Base-by-base conservation (phyloP, 2,797 vertebrate species). In the Cossypha niveicapilla region DNA sequence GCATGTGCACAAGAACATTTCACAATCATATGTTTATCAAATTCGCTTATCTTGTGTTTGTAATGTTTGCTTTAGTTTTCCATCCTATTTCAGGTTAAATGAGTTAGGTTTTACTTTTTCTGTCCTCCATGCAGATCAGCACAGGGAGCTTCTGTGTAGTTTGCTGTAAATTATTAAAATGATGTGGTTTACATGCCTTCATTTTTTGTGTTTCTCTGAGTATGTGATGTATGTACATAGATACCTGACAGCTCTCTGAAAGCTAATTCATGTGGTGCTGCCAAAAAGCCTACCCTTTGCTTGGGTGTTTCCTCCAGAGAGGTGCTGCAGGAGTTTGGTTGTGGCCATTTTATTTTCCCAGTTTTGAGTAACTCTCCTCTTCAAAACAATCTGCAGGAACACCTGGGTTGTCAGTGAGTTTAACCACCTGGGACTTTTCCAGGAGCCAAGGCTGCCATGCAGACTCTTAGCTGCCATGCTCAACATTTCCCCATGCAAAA, bases 61-160 rank as follows among this genome's bases (percentile, higher is more conserved):
- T 78, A 62, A 39, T 35, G 19, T 60, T 84, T 86, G 10, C 53
- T 60, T 87, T 74, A 30, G 41, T 67, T 76, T 81, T 87, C 63
- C 10, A 44, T 51, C 9, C 5, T 67, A 5, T 67, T 90, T 93
- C 35, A 81, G 19, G 61, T 90, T 60, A 82, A 76, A 73, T 57
- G 3, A 75, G 15, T 73, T 81, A 66, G 11, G 9, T 79, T 90
- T 75, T 62, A 68, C 57, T 84, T 39, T 27, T 48, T 47, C 30
- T 67, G 37, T 47, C 25, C 17, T 60, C 23, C 19, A 17, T 45
- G 37, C 42, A 62, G 53, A 65, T 63, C 75, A 66, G 27, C 57
- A 86, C 21, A 48, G 53, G 19, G 41, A 81, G 14, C 66, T 95
- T 73, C 44, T 56, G 6, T 73, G n/a, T 57, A 61, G 34, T 24